Evolutionary conservation across 92 coral and sea anemone genomes (phyloP), one percentile per base, ranked within the genome.

Genomic region (Palythoa heliodiscus): DNA sequence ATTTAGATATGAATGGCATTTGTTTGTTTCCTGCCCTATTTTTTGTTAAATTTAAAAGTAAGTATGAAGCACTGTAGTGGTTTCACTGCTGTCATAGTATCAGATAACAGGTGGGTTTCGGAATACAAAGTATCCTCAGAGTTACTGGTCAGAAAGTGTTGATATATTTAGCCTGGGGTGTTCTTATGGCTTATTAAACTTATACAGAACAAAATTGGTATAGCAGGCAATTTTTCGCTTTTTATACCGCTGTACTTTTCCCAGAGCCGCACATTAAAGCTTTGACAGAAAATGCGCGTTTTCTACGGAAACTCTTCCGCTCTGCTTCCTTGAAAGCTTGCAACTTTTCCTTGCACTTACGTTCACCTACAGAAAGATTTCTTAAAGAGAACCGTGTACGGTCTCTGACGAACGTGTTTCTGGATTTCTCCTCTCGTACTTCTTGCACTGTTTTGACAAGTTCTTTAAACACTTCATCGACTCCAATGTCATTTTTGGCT

Each of bases 401-500:
- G 83, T 90, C 91, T 24, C 95, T 76, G 14, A 85, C 78, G 58
- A 94, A 94, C 29, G 78, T 70, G 57, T 90, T 92, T 25, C 95
- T 82, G 19, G 89, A 70, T 20, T 90, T 75, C n/a, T 83, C 77
- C 68, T 81, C 90, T 73, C 75, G 90, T 15, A 92, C 87, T 54
- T 88, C 92, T 76, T 90, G 91, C 13, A 94, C 85, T 47, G 86
- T 77, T 48, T 91, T 81, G 8, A 93, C 92, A 80, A 94, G 89
- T 43, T 73, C 91, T 69, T 72, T 77, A 61, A 94, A 94, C 83
- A 92, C 88, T 82, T 94, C 98, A 17, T 78, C 95, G 4, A 94
- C 93, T 5, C 92, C 93, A 2, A 92, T 88, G 92, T 94, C 98
- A 70, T 92, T 89, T 76, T 94, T 94, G 17, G 98, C 98, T 15